Base-by-base conservation (phyloP, 2,797 vertebrate species). In the Coregonus ussuriensis region DNA sequence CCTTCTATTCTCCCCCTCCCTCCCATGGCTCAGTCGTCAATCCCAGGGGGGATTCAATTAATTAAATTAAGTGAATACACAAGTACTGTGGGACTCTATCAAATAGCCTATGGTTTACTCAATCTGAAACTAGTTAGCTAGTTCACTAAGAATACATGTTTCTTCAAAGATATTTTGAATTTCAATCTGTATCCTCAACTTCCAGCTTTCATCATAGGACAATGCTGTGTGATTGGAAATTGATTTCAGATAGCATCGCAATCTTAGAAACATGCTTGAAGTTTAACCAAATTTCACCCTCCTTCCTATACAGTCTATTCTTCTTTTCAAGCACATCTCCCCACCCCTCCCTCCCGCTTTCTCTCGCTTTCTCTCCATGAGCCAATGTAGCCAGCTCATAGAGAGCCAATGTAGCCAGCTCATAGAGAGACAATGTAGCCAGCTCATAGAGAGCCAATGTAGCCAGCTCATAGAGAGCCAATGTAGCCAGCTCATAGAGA, bases 1-100 rank as follows among this genome's bases (percentile, higher is more conserved):
- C 69, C 88, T 87, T 77, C 87, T 82, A 88, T 87, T 88, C 82
- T 84, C 80, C 79, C 85, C 88, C 84, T 82, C 84, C 83, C 47
- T 2, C 74, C 5, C 78, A 88, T 88, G 91, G 88, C 90, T 63
- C 52, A 72, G 71, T 51, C 33, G 29, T 72, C 71, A 18, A 93
- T 93, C 93, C 90, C 91, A 92, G 92, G 91, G 86, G 59, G 75
- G 84, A 84, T 89, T 85, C 89, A 91, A 87, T 92, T 92, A 90
- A 93, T 87, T 92, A 89, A 93, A 92, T 93, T 92, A 93, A 90
- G 86, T 78, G 88, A 89, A 91, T 89, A 93, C 85, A 91, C 90
- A 90, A 86, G 89, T 83, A 89, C 86, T 86, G 88, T 91, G 92
- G 90, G 91, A 85, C 88, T 75, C 25, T 29, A 66, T 66, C 9